Conservation (phyloP, 2,888 invertebrate species). For the Zhuqinia jingwanae region DNA sequence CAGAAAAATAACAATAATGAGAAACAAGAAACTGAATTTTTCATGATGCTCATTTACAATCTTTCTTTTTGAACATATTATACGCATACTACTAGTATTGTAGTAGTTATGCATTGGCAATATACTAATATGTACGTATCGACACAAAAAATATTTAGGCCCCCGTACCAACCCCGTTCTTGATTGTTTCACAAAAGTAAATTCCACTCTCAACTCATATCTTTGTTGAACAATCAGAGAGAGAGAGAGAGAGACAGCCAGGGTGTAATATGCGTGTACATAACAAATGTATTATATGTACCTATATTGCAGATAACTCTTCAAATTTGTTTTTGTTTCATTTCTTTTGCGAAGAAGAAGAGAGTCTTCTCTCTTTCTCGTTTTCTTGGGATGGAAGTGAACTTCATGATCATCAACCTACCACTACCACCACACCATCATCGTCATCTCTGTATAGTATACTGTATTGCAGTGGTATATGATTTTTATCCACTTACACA, state of each 20-base stretch:
- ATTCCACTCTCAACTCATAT: conserved; percentile 14
- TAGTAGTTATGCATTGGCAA: conserved; percentile 15
- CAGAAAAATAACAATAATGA: conserved; percentile 24
- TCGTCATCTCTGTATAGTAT: background rate
- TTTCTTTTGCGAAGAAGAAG: conserved; percentile 15
- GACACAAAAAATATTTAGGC: conserved; percentile 53
- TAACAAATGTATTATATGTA: conserved; percentile 34
- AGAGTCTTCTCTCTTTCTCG: too few relatives aligned
- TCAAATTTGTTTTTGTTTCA: conserved; percentile 40
- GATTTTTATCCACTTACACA: conserved; percentile 19
- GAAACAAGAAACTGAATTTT: conserved; percentile 42
- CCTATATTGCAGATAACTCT: conserved; percentile 13
- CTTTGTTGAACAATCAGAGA: background rate
- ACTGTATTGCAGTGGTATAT: background rate
- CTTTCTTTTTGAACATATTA: background rate
- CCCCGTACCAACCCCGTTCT: conserved; percentile 41
- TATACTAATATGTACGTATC: conserved; percentile 22
- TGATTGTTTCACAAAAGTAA: conserved; percentile 39
- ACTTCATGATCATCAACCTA: background rate
- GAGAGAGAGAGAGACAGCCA: background rate
- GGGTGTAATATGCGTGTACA: conserved; percentile 14
- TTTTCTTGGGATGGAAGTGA: conserved; percentile 25
- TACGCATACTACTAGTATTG: background rate
- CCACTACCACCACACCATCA: background rate
- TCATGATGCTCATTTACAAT: background rate